phyloP scores from a whole-genome alignment of 1,140 invertebrate genomes.

The Drosophila rufa region DNA sequence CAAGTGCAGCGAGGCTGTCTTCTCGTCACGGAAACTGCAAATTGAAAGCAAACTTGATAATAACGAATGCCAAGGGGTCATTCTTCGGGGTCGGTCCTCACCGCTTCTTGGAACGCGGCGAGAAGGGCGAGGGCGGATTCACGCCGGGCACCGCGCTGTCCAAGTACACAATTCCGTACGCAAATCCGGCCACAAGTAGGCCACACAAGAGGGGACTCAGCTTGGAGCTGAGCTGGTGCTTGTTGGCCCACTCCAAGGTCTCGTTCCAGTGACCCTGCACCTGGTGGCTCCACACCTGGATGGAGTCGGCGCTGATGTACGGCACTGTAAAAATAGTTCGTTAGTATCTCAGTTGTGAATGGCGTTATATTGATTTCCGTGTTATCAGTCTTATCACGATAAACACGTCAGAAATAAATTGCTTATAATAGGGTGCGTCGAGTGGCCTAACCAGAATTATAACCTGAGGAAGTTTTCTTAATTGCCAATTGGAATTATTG shows the following conservation, averaged over 20 bases:
- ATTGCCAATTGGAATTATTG: not conserved
- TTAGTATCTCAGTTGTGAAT: conserved; percentile 35
- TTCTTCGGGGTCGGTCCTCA: conserved; percentile 25
- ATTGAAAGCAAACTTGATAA: conserved; percentile 13
- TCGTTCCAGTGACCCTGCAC: conserved; percentile 51
- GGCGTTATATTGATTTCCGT: conserved; percentile 39
- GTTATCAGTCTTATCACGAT: conserved; percentile 47
- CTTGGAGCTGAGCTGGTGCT: conserved; percentile 54
- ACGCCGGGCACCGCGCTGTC: conserved; percentile 86
- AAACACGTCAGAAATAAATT: conserved; percentile 33
- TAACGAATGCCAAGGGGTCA: not conserved
- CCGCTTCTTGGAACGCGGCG: conserved; percentile 73
- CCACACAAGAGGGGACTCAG: conserved; percentile 73
- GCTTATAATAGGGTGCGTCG: conserved; percentile 4
- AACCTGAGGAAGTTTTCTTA: not conserved
- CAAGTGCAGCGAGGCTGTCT: conserved; percentile 47
- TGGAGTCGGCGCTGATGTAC: conserved; percentile 41
- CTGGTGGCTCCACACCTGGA: conserved; percentile 46
- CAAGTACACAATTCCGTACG: conserved; percentile 86
- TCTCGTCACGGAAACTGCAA: conserved; percentile 52
- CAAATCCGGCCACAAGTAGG: conserved; percentile 74
- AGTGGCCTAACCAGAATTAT: not conserved
- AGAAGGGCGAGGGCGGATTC: conserved; percentile 85
- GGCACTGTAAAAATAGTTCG: conserved; percentile 58
- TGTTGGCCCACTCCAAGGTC: conserved; percentile 52